phyloP scores from a whole-genome alignment of 2,797 vertebrate species.

The Percopsis omiscomaycus region DNA sequence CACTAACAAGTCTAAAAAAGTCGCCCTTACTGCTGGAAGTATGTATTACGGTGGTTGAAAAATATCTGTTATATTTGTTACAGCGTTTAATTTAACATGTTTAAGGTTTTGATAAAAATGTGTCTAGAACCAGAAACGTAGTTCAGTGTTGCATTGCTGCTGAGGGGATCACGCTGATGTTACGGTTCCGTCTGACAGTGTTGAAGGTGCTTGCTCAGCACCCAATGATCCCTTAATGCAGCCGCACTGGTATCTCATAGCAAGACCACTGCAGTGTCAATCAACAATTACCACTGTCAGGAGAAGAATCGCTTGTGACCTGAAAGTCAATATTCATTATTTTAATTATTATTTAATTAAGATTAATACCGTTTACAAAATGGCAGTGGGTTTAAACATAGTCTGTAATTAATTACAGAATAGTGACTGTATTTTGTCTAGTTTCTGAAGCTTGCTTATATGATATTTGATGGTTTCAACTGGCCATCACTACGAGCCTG shows the following conservation, averaged over 20 bases:
- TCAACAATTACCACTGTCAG: constrained; percentile 67
- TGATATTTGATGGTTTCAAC: constrained; percentile 20
- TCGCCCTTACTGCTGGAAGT: too few relatives aligned
- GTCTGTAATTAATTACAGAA: constrained; percentile 56
- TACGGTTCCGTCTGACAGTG: constrained; percentile 32
- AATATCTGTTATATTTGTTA: too few relatives aligned
- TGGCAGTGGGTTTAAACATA: constrained; percentile 43
- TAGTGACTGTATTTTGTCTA: constrained; percentile 36
- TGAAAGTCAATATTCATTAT: constrained; percentile 58
- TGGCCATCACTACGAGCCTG: constrained; percentile 17
- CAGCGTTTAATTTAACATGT: too few relatives aligned
- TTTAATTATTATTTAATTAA: too few relatives aligned
- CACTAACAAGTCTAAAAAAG: too few relatives aligned
- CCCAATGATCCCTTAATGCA: constrained; percentile 21
- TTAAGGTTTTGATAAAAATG: too few relatives aligned
- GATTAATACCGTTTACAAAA: constrained; percentile 34
- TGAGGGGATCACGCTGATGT: constrained; percentile 21
- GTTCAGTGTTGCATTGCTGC: neutral
- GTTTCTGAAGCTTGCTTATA: neutral
- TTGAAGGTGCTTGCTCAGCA: constrained; percentile 59
- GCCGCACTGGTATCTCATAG: too few relatives aligned
- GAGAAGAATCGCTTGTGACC: constrained; percentile 50
- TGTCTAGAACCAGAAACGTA: neutral
- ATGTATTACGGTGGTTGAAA: too few relatives aligned
- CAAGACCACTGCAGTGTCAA: constrained; percentile 59